Evolutionary conservation across 2,888 invertebrate genomes (phyloP).

Genomic region (Melanargia galathea): DNA sequence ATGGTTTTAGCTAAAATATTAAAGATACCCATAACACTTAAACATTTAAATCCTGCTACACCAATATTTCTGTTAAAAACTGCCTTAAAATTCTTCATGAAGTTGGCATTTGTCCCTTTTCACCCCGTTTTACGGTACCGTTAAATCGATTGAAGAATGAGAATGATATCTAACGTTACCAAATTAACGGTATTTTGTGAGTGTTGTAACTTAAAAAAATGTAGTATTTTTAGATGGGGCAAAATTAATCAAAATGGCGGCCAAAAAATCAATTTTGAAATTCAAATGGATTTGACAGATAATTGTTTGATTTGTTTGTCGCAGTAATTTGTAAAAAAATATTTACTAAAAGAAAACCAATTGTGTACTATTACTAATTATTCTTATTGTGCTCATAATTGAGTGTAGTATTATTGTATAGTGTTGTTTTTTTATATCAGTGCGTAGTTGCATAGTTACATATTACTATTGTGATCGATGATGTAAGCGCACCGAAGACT

Average conservation of each 20-base stretch:
- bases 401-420: slow-evolving; percentile 27
- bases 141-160: too few species aligned
- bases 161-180: too few species aligned
- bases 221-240: not conserved
- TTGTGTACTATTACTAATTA: not conserved
- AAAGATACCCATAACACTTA: too few species aligned
- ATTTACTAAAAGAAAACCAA: slow-evolving; percentile 11
- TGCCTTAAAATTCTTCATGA: too few species aligned
- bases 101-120: too few species aligned
- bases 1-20: too few species aligned
- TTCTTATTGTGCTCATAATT: slow-evolving; percentile 17
- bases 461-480: slow-evolving; percentile 68
- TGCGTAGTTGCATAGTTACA: slow-evolving; percentile 37
- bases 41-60: too few species aligned
- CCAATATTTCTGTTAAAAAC: too few species aligned
- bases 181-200: not conserved
- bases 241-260: slow-evolving; percentile 61
- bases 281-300: slow-evolving; percentile 52
- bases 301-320: slow-evolving; percentile 36
- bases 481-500: slow-evolving; percentile 75
- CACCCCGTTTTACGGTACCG: too few species aligned
- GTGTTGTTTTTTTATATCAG: slow-evolving; percentile 24
- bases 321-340: slow-evolving; percentile 27
- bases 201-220: not conserved
- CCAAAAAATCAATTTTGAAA: slow-evolving; percentile 79